These are phyloP conservation scores for Sphecodes monilicornis DNA, from an alignment of 2,888 invertebrate genomes.

Conservation along the genomic window DNA sequence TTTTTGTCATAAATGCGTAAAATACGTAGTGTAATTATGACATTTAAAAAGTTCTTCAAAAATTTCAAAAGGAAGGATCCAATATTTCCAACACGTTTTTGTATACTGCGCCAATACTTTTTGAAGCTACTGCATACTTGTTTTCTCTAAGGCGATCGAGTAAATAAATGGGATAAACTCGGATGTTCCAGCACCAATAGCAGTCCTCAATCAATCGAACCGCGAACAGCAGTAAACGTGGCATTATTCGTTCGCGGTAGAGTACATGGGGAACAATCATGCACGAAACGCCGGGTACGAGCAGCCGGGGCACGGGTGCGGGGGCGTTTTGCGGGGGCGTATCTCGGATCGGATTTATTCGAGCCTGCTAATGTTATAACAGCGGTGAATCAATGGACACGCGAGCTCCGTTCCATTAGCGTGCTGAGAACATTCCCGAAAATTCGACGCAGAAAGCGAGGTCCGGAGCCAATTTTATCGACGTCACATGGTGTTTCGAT, in stretches of 20 bases:
- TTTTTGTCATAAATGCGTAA: too few species aligned
- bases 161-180: neutral
- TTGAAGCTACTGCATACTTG: neutral
- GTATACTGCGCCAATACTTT: too few species aligned
- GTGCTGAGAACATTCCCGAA: constrained; percentile 35
- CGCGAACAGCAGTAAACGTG: neutral
- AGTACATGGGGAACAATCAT: neutral
- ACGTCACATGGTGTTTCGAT: constrained; percentile 62
- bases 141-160: neutral
- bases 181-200: neutral
- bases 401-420: constrained; percentile 3
- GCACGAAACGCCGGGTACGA: neutral
- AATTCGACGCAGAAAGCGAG: constrained; percentile 43
- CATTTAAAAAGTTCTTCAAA: too few species aligned
- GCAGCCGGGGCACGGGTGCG: neutral
- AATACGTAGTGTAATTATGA: too few species aligned
- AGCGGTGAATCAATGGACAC: constrained; percentile 26
- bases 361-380: constrained; percentile 30
- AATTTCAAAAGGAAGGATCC: too few species aligned
- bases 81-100: too few species aligned
- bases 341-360: constrained; percentile 22
- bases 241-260: neutral
- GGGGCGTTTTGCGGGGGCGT: constrained; percentile 4
- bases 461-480: constrained; percentile 40
- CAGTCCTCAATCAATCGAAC: neutral